Base-by-base conservation (phyloP, 30 jellyfish, hydroid and myxozoan genomes). In the Chrysaora quinquecirrha region DNA sequence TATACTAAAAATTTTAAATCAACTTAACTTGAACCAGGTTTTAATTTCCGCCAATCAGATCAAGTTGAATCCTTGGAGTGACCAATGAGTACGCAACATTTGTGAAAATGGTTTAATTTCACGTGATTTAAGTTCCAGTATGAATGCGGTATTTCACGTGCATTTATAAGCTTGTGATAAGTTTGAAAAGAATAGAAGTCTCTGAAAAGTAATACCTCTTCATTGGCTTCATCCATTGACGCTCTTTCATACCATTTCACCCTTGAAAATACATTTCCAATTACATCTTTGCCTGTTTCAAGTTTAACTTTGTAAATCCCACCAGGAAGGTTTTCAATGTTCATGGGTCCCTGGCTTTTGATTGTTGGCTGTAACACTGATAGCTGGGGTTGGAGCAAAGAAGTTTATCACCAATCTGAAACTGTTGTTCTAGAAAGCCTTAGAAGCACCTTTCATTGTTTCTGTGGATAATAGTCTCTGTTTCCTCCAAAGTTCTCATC, bases 351-450 rank as follows among this genome's bases (percentile, higher is more conserved):
- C 54, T 38, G 54, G 54, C 54, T 14, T 38, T 38, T 38, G 54
- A 14, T 38, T 38, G 54, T 38, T 6, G 54, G 54, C 6, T 14
- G 14, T 38, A 38, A 3, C 11, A 14, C 54, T 38, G 54, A 38
- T 38, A 38, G 11, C 54, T 19, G 25, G 81, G 81, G 24, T 27
- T 34, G 27, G 19, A 16, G 27, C 34, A 31, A 69, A 50, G 47
- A 34, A 31, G 68, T 23, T 69, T 69, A 30, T 69, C 81, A 30
- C 81, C 81, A 69, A 69, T 66, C 10, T 27, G 21, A 69, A 29
- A 69, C 14, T 38, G 6, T 38, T 14, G 6, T 38, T 38, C 14
- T 3, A 14, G 54, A 38, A 38, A 38, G 14, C 54, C 54, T 38
- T 38, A 3, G 14, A 38, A 38, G 54, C 11, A 14, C 14, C 14